phyloP scores from a whole-genome alignment of 2,113 vertebrate genomes.

The Myodes glareolus region DNA sequence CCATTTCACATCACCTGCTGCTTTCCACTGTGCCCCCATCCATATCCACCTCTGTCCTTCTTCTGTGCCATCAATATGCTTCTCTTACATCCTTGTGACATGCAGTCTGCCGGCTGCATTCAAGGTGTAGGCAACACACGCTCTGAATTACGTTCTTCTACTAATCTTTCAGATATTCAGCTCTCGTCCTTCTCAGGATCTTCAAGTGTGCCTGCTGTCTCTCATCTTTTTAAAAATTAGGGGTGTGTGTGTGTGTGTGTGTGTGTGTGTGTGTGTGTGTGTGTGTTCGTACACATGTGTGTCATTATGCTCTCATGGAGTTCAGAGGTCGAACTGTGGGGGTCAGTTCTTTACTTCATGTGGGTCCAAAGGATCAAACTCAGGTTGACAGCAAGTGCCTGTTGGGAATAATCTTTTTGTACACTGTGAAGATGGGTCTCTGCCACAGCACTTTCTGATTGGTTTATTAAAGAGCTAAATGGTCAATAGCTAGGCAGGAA shows the following conservation, averaged over 20 bases:
- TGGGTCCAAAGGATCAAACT: background rate
- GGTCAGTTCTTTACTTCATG: background rate
- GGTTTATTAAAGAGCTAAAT: no score
- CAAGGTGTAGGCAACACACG: background rate
- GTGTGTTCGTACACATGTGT: background rate
- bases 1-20: background rate
- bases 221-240: background rate
- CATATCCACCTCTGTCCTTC: background rate
- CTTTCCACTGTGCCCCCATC: background rate
- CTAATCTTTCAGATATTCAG: constrained; percentile 9
- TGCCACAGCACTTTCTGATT: background rate
- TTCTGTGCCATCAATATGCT: background rate
- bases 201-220: constrained; percentile 36
- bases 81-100: background rate
- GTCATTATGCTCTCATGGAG: no score
- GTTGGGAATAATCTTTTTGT: background rate
- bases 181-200: background rate
- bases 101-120: background rate
- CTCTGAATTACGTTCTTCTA: constrained; percentile 48
- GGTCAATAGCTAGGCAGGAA: background rate
- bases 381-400: background rate
- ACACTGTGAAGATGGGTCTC: background rate
- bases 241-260: background rate
- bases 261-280: background rate
- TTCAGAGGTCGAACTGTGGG: background rate